A percentile compares a stretch with the other conserved stretches of the same genome.
These are phyloP conservation scores for Platypus cylindrus DNA, from an alignment of 2,888 invertebrate genomes.

Conservation along the genomic window DNA sequence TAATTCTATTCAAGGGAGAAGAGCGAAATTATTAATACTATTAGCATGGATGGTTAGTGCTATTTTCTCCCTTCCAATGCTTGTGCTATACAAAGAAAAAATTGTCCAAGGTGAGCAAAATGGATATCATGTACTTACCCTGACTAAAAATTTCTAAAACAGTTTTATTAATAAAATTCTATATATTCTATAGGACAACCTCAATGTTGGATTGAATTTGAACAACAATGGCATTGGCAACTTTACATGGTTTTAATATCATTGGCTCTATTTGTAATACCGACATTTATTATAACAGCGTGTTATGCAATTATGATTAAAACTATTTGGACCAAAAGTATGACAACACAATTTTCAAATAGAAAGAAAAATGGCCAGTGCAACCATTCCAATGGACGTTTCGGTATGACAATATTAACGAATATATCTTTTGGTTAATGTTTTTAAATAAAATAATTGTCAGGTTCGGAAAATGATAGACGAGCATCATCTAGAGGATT, in stretches of 20 bases:
- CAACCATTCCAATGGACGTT: conserved; percentile 9
- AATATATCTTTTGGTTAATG: no score
- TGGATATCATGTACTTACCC: no score
- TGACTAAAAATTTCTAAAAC: neutral
- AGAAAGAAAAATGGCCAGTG: conserved; percentile 6
- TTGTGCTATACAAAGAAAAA: conserved; percentile 69
- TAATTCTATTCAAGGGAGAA: conserved; percentile 54
- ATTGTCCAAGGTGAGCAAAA: conserved; percentile 52
- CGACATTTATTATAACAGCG: conserved; percentile 75
- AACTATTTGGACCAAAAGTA: conserved; percentile 84
- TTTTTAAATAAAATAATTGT: conserved; percentile 1
- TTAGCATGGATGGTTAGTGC: conserved; percentile 75
- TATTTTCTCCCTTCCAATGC: conserved; percentile 68
- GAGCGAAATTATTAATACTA: conserved; percentile 65
- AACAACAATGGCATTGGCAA: conserved; percentile 61
- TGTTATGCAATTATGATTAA: conserved; percentile 85
- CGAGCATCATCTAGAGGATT: conserved; percentile 84
- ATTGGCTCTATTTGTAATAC: conserved; percentile 69
- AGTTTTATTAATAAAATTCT: neutral
- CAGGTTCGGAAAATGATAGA: conserved; percentile 15
- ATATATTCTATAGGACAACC: conserved; percentile 23
- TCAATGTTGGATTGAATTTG: conserved; percentile 84
- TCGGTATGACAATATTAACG: no score
- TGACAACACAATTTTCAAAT: conserved; percentile 22
- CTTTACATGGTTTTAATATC: conserved; percentile 80